Evolutionary conservation across 2,888 invertebrate genomes (phyloP).

Genomic region (Opisthograptis luteolata): DNA sequence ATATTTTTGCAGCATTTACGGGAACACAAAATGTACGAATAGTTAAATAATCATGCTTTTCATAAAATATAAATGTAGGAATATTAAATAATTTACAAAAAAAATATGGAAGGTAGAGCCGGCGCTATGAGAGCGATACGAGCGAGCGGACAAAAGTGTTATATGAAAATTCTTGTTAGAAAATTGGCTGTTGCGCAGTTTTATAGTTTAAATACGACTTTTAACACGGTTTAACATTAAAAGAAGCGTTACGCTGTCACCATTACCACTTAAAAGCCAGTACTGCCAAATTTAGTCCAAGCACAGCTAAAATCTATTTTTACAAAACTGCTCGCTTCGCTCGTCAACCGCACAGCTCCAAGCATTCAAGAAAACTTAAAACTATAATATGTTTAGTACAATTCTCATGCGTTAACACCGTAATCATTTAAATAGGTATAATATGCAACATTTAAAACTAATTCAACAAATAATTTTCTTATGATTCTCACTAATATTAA

Average conservation of each 20-base stretch:
- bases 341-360: neutral
- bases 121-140: conserved; percentile 2
- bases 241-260: too few relatives aligned
- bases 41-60: conserved; percentile 9
- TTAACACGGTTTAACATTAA: too few relatives aligned
- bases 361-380: conserved; percentile 15
- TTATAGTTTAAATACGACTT: too few relatives aligned
- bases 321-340: conserved; percentile 14
- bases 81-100: conserved; percentile 21
- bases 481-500: neutral
- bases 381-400: conserved; percentile 5
- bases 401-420: conserved; percentile 15
- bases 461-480: conserved; percentile 3
- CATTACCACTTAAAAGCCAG: neutral
- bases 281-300: neutral
- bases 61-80: conserved; percentile 11
- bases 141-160: neutral
- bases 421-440: neutral
- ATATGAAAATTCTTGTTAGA: neutral
- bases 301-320: too few relatives aligned
- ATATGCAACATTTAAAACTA: neutral
- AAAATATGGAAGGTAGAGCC: neutral
- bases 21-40: conserved; percentile 12
- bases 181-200: neutral
- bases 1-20: conserved; percentile 17